A percentile compares a stretch with the other conserved stretches of the same genome.
These are phyloP conservation scores for Mythimna loreyi DNA, from an alignment of 2,888 invertebrate species.

Conservation along the genomic window DNA sequence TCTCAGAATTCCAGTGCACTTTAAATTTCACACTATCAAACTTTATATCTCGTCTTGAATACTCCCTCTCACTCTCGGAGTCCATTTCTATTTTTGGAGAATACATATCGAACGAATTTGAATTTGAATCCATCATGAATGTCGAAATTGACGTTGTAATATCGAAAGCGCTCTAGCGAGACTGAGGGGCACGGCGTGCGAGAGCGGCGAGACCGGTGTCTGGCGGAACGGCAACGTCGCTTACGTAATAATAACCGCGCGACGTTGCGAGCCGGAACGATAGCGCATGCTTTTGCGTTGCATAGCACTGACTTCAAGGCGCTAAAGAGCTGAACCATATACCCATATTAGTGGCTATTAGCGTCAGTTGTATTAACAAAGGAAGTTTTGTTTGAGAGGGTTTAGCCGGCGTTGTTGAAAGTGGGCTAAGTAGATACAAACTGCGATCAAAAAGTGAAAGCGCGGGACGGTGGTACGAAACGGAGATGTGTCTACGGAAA, in stretches of 20 bases:
- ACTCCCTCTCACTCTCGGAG: constrained; percentile 73
- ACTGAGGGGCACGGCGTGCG: constrained; percentile 78
- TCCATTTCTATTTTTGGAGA: constrained; percentile 82
- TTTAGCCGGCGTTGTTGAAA: constrained; percentile 50
- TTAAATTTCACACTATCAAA: constrained; percentile 45
- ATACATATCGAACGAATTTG: constrained; percentile 78
- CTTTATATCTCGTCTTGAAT: constrained; percentile 51
- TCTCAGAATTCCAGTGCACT: constrained; percentile 80
- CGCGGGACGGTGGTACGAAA: constrained; percentile 35
- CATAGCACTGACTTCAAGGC: constrained; percentile 73
- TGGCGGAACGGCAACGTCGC: constrained; percentile 82
- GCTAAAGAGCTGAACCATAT: constrained; percentile 74
- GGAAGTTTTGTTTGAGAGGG: constrained; percentile 63
- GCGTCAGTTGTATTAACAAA: constrained; percentile 72
- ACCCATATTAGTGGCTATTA: constrained; percentile 80
- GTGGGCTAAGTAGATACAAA: constrained; percentile 62
- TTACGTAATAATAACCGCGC: constrained; percentile 66
- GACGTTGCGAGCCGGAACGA: constrained; percentile 70
- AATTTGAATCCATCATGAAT: constrained; percentile 81
- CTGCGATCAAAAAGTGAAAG: constrained; percentile 61
- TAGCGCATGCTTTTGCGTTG: constrained; percentile 65
- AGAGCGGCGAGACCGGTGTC: constrained; percentile 84
- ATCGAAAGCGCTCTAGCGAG: constrained; percentile 86
- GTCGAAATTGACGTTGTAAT: constrained; percentile 74
- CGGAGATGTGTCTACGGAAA: constrained; percentile 31